phyloP scores from a whole-genome alignment of 2,888 invertebrate species.

The Oscheius myriophilus region DNA sequence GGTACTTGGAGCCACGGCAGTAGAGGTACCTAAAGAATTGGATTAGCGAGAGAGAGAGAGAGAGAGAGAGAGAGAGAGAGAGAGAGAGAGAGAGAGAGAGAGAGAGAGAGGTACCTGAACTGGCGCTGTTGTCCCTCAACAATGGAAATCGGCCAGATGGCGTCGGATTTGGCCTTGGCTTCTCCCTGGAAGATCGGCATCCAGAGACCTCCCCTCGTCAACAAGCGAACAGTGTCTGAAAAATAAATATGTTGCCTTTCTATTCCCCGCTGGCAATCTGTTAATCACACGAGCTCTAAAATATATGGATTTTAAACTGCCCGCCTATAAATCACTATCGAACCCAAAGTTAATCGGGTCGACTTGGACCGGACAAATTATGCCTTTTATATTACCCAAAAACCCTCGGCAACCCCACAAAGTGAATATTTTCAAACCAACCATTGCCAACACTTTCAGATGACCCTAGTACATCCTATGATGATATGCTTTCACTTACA shows the following conservation, averaged over 20 bases:
- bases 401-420: no score
- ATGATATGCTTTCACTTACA: no score
- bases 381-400: no score
- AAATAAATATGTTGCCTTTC: not conserved
- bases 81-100: not conserved
- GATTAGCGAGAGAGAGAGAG: not conserved
- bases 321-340: no score
- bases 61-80: not conserved
- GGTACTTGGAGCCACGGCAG: constrained; percentile 51
- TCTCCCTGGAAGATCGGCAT: constrained; percentile 61
- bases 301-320: no score
- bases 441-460: no score
- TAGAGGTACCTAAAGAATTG: constrained; percentile 60
- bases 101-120: constrained; percentile 12
- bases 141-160: constrained; percentile 62
- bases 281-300: no score
- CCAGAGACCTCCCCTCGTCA: constrained; percentile 55
- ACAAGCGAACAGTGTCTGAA: constrained; percentile 41
- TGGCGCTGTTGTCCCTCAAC: constrained; percentile 33
- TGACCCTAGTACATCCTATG: no score
- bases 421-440: no score
- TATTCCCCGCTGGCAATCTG: no score
- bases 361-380: no score
- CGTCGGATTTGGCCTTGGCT: constrained; percentile 46
- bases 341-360: no score